phyloP scores from a whole-genome alignment of 2,113 vertebrate genomes.

The Scomber scombrus region DNA sequence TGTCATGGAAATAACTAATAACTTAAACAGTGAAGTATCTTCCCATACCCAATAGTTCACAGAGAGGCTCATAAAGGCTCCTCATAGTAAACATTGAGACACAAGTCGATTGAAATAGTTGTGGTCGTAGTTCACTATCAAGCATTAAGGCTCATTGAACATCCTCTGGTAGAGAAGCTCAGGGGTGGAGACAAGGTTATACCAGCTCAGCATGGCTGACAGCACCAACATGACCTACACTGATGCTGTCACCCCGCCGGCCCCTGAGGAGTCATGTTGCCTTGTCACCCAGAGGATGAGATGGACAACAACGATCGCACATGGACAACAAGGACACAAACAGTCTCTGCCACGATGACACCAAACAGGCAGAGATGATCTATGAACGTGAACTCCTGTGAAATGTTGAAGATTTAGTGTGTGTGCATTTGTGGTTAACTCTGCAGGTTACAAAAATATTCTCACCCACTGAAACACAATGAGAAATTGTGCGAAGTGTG shows the following conservation, averaged over 20 bases:
- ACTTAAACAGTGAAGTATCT: too few relatives aligned
- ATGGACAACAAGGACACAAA: constrained; percentile 13
- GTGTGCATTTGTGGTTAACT: too few relatives aligned
- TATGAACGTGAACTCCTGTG: too few relatives aligned
- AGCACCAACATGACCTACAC: constrained; percentile 12
- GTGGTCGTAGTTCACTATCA: not conserved
- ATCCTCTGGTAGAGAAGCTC: not conserved
- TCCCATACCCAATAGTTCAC: too few relatives aligned
- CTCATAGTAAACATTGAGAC: not conserved
- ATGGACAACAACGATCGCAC: not conserved
- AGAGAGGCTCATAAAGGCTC: too few relatives aligned
- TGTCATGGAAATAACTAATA: too few relatives aligned
- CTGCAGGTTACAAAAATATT: too few relatives aligned
- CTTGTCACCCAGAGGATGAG: constrained; percentile 20
- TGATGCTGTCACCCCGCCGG: constrained; percentile 23
- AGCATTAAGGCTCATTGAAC: not conserved
- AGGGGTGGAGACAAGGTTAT: constrained; percentile 14
- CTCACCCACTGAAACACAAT: too few relatives aligned
- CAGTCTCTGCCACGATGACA: not conserved
- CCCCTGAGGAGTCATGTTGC: not conserved
- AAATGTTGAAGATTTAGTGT: too few relatives aligned
- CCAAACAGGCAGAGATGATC: not conserved
- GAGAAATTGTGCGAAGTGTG: too few relatives aligned
- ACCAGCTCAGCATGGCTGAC: constrained; percentile 1
- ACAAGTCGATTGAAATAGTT: not conserved